A percentile compares a stretch with the other conserved stretches of the same genome.
phyloP scores from a whole-genome alignment of 2,113 vertebrate genomes.

The Urocynchramus pylzowi region DNA sequence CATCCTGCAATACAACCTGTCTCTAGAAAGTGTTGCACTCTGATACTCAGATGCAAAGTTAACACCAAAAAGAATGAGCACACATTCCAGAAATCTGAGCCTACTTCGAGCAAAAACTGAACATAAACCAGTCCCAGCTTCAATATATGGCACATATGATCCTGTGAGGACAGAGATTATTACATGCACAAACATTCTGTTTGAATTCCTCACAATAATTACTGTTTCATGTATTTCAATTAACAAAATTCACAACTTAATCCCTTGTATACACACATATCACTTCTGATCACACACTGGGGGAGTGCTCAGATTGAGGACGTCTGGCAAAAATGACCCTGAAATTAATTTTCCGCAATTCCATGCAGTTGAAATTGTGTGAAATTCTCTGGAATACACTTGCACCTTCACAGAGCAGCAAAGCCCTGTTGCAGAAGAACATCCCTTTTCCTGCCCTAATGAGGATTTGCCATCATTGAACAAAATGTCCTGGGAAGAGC shows the following conservation, averaged over 20 bases:
- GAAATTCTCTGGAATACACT: neutral
- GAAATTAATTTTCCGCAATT: neutral
- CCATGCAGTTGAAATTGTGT: neutral
- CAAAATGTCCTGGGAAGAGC: neutral
- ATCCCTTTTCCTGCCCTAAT: neutral
- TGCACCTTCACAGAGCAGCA: neutral
- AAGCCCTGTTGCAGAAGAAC: neutral
- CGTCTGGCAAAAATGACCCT: neutral
- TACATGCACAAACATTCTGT: neutral
- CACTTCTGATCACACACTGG: neutral
- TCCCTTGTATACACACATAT: accelerated
- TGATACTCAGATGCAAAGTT: neutral
- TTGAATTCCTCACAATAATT: neutral
- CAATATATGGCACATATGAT: neutral
- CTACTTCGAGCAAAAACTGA: neutral
- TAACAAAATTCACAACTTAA: neutral
- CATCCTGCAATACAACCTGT: neutral
- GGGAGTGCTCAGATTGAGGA: neutral
- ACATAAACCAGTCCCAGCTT: neutral
- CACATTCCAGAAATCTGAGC: neutral
- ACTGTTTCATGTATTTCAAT: neutral
- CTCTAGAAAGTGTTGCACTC: neutral
- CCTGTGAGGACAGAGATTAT: neutral
- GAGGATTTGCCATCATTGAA: neutral
- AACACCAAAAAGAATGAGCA: neutral